Evolutionary conservation across 2,113 vertebrate genomes (phyloP).

Genomic region (Takifugu flavidus): DNA sequence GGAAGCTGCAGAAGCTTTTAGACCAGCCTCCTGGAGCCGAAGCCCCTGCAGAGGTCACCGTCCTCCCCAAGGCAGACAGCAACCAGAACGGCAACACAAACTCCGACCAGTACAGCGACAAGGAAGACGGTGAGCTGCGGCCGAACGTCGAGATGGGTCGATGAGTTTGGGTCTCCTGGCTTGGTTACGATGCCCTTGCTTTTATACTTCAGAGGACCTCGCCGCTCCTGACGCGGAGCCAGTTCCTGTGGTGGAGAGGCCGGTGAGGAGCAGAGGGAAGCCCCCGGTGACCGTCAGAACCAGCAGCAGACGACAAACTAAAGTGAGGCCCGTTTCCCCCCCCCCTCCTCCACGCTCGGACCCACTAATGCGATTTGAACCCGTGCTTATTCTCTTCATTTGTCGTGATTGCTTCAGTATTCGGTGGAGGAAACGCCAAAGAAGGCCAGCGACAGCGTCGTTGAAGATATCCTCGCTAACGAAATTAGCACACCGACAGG

Average conservation of each 20-base stretch:
- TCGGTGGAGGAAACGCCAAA: constrained; percentile 76
- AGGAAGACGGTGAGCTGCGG: constrained; percentile 84
- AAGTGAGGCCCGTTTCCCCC: constrained; percentile 68
- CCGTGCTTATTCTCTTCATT: neutral
- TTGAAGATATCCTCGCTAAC: constrained; percentile 92
- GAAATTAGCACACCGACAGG: constrained; percentile 89
- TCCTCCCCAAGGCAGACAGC: constrained; percentile 79
- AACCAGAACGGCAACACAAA: constrained; percentile 91
- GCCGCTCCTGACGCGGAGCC: constrained; percentile 66
- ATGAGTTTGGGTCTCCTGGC: neutral
- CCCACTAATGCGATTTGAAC: neutral
- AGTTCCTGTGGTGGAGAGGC: constrained; percentile 83
- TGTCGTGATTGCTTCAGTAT: constrained; percentile 9
- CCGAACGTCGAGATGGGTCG: neutral
- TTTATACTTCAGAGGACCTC: constrained; percentile 53
- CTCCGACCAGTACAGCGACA: constrained; percentile 94
- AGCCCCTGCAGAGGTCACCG: constrained; percentile 72
- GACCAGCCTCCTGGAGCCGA: constrained; percentile 77
- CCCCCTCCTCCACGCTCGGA: neutral
- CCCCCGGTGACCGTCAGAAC: constrained; percentile 79
- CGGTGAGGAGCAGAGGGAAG: constrained; percentile 84
- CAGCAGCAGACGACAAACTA: constrained; percentile 83
- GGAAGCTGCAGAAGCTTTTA: constrained; percentile 86
- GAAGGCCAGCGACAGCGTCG: constrained; percentile 81
- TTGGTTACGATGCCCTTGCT: neutral